phyloP scores from a whole-genome alignment of 2,888 invertebrate species.

The Serripes groenlandicus region DNA sequence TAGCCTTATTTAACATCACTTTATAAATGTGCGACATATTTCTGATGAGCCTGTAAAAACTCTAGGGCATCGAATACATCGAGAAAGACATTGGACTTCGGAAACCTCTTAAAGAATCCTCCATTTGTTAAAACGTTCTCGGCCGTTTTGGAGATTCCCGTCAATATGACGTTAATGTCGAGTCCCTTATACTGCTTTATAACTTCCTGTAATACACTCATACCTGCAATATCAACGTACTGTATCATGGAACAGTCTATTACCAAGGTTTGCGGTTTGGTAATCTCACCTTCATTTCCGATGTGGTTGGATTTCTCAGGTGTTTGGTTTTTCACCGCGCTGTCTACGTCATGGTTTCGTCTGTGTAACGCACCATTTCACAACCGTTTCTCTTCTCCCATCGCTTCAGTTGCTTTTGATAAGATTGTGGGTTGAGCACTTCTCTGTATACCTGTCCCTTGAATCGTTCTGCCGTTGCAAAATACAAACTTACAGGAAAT shows the following conservation, averaged over 20 bases:
- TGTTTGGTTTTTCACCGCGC: background rate
- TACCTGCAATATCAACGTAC: constrained; percentile 78
- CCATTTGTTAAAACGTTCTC: constrained; percentile 28
- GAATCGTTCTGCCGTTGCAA: constrained; percentile 64
- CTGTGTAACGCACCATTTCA: background rate
- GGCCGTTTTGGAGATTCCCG: constrained; percentile 20
- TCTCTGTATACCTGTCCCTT: constrained; percentile 49
- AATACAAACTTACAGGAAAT: constrained; percentile 54
- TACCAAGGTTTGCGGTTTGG: constrained; percentile 50
- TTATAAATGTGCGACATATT: too few relatives aligned
- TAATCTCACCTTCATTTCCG: background rate
- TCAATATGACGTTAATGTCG: constrained; percentile 33
- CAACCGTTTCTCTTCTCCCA: background rate
- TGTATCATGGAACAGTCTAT: constrained; percentile 76
- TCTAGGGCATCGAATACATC: constrained; percentile 55
- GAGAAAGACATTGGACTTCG: constrained; percentile 34
- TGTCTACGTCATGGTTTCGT: background rate
- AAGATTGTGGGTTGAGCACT: constrained; percentile 40
- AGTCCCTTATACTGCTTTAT: constrained; percentile 60
- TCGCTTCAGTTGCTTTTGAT: background rate
- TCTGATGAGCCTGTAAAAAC: too few relatives aligned
- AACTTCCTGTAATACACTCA: constrained; percentile 72
- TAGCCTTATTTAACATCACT: too few relatives aligned
- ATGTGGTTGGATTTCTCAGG: background rate
- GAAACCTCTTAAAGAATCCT: constrained; percentile 45